phyloP scores from a whole-genome alignment of 2,888 invertebrate genomes.

The Meiosimyza platycephala region DNA sequence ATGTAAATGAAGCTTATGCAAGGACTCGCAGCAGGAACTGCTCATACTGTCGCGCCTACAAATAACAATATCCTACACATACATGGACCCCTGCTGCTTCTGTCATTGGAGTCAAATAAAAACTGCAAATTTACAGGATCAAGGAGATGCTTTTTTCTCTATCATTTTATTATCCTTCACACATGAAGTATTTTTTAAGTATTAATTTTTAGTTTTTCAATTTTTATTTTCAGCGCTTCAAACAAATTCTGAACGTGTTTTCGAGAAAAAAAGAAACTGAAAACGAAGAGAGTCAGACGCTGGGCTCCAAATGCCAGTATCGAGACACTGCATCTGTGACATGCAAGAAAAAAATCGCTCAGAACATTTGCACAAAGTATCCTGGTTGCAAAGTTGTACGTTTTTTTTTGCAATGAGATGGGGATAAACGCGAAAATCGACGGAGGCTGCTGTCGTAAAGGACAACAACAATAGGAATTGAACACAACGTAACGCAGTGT shows the following conservation, averaged over 20 bases:
- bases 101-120: neutral
- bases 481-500: constrained; percentile 1
- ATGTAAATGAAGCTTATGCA: constrained; percentile 29
- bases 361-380: neutral
- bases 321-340: too few relatives aligned
- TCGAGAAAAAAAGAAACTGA: too few relatives aligned
- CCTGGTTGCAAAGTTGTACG: neutral
- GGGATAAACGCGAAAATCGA: constrained; percentile 9
- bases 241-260: too few relatives aligned
- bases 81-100: neutral
- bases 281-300: too few relatives aligned
- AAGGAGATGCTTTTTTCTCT: neutral
- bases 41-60: too few relatives aligned
- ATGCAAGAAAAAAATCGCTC: too few relatives aligned
- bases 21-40: neutral
- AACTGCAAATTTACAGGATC: constrained; percentile 16
- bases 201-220: too few relatives aligned
- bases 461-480: constrained; percentile 1
- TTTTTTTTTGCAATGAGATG: neutral
- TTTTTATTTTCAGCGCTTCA: too few relatives aligned
- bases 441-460: neutral
- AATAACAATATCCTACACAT: neutral
- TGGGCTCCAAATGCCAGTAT: too few relatives aligned
- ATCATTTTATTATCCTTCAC: too few relatives aligned
- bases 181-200: too few relatives aligned